A percentile compares a stretch with the other conserved stretches of the same genome.
Evolutionary conservation across 2,113 vertebrate species (phyloP).

Genomic region (Diadophis punctatus): DNA sequence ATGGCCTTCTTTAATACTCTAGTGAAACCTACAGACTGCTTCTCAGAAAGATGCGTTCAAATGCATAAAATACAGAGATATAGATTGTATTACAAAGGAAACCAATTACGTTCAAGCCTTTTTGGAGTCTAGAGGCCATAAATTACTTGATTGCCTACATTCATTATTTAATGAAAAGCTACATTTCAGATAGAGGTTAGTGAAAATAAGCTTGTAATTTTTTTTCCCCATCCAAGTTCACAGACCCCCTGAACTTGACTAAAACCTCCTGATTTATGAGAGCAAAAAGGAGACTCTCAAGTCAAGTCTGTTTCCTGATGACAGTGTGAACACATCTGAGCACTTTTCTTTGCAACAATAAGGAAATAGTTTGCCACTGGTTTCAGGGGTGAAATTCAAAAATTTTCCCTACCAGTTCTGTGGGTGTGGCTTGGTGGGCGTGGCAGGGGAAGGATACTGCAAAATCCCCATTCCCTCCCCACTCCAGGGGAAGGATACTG

Average conservation of each 20-base stretch:
- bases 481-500: no score
- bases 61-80: neutral
- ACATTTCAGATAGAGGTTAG: neutral
- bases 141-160: neutral
- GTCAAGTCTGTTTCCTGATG: neutral
- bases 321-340: neutral
- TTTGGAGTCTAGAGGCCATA: neutral
- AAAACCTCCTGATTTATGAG: slow-evolving; percentile 40
- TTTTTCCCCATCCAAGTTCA: neutral
- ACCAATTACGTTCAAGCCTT: neutral
- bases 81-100: neutral
- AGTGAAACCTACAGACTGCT: neutral
- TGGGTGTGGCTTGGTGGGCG: no score
- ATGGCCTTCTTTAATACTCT: neutral
- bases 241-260: neutral
- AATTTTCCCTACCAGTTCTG: no score
- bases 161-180: neutral
- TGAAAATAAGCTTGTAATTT: neutral
- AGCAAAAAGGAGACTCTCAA: neutral
- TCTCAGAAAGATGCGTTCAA: neutral
- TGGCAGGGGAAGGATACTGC: no score
- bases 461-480: no score
- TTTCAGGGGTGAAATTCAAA: neutral
- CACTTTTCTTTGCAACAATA: neutral
- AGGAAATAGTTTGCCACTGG: neutral